Base-by-base conservation (phyloP, 2,113 vertebrate genomes). In the mouse (Mus musculus) region DNA sequence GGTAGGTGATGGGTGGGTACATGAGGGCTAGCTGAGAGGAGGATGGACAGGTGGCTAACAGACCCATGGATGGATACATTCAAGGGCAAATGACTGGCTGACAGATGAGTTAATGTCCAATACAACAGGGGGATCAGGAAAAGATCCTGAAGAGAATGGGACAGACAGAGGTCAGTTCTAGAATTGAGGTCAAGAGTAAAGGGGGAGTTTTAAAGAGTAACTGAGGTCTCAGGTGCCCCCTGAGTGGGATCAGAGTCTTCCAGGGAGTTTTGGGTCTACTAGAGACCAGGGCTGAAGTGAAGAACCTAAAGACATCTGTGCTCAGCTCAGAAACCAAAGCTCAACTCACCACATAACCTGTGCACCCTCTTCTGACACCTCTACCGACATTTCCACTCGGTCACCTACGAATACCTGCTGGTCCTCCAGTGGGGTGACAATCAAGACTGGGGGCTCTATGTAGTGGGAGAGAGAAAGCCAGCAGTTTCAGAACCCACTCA, bases 281-380 rank as follows among this genome's bases (percentile, higher is more conserved):
- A 16, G 61, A 82, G 19, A 78, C 12, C 26, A 10, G 26, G n/a
- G 17, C 73, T 10, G 75, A 69, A 36, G 59, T 12, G 16, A 61
- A 33, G 54, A 59, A 13, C 72, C n/a, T 42, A 19, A 42, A 61
- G 54, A 17, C 54, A 8, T 20, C 22, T 3, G 6, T 26, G 0
- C 12, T 61, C 73, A 26, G 69, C 6, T 22, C 3, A 11, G 56
- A 30, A n/a, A 0, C 52, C 54, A 6, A 19, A 12, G 36, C 93
- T 91, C 94, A 39, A 95, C 99, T 98, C 77, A 99, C 99, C 99
- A 99, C 98, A 98, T 99, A 94, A 99, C 99, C 16, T 97, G 98
- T 36, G 99, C 99, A 17, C 99, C 99, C 20, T 99, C 99, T 87
- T 99, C 99, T 0, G 99, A 99, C 73, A 99, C 99, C 76, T 99